Evolutionary conservation across 2,888 invertebrate species (phyloP), one percentile per base, ranked within the genome.

Genomic region (Eupithecia insigniata): DNA sequence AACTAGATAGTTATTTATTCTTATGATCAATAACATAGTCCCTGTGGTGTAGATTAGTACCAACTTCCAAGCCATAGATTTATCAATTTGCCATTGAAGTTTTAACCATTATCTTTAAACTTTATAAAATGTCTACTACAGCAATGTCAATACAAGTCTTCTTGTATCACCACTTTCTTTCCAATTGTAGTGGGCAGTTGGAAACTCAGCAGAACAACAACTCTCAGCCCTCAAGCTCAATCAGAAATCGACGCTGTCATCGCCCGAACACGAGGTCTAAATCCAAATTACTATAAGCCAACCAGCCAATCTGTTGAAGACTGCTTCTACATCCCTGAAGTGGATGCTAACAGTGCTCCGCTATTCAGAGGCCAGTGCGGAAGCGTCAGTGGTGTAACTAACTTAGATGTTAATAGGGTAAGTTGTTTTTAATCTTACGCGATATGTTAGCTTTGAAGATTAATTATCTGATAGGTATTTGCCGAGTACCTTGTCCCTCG

Each of bases 321-420:
- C 51, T 93, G 93, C 79, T 92, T 92, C 85, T 92, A 92, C 70
- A 78, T 92, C 6, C 93, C 93, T 0, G 83, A 84, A 51, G 72
- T 87, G 0, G 79, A 86, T 28, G 73, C 78, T 3, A 77, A 84
- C 32, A 74, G 78, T 46, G 86, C 89, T 0, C 85, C 89, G 0
- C 32, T 82, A 10, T 92, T 92, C 67, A 89, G 92, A 83, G 92
- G 91, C 74, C 86, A 86, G 18, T 93, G 93, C 72, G 87, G 82
- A 22, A 76, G 79, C 66, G 72, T 89, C 3, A 76, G 74, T 34
- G 88, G 88, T 26, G 79, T 90, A 0, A 69, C 78, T 71, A 83
- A 84, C 76, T 92, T 93, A 65, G 76, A 90, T 75, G 75, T 84
- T 34, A 58, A 22, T 28, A 62, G 39, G 66, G 71, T 71, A 58